Evolutionary conservation across 2,797 vertebrate genomes (phyloP).

Genomic region (Propithecus deckenii): DNA sequence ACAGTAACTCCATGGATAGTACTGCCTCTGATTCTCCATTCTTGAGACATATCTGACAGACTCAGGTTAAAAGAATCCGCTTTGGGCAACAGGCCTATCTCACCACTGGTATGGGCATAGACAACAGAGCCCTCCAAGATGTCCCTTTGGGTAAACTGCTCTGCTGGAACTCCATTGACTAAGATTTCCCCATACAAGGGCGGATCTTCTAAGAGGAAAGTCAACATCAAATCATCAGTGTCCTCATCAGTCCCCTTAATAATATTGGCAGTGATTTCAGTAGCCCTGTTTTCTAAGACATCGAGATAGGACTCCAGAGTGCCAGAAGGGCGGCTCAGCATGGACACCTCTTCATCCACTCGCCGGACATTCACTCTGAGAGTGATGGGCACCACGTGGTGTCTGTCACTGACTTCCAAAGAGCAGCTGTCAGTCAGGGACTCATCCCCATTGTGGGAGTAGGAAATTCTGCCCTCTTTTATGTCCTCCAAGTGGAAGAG

Average conservation of each 20-base stretch:
- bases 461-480: constrained; percentile 88
- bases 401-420: constrained; percentile 93
- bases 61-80: constrained; percentile 95
- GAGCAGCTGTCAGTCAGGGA: constrained; percentile 89
- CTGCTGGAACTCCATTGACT: constrained; percentile 89
- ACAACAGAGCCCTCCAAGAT: constrained; percentile 93
- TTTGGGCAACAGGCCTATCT: constrained; percentile 92
- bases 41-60: constrained; percentile 93
- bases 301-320: constrained; percentile 95
- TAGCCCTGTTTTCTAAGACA: constrained; percentile 93
- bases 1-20: constrained; percentile 93
- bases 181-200: constrained; percentile 92
- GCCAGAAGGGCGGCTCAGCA: constrained; percentile 88
- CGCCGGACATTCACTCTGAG: constrained; percentile 91
- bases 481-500: constrained; percentile 92
- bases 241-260: constrained; percentile 93
- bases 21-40: constrained; percentile 92
- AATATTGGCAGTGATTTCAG: constrained; percentile 93
- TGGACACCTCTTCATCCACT: constrained; percentile 90
- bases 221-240: constrained; percentile 93
- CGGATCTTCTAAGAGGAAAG: constrained; percentile 93
- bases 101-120: constrained; percentile 93
- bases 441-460: constrained; percentile 91
- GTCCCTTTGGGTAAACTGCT: constrained; percentile 94
- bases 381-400: constrained; percentile 94